Percentiles rank a stretch among this genome's conserved stretches.
These are phyloP conservation scores for Furcula furcula DNA, from an alignment of 2,888 invertebrate species.

Conservation along the genomic window DNA sequence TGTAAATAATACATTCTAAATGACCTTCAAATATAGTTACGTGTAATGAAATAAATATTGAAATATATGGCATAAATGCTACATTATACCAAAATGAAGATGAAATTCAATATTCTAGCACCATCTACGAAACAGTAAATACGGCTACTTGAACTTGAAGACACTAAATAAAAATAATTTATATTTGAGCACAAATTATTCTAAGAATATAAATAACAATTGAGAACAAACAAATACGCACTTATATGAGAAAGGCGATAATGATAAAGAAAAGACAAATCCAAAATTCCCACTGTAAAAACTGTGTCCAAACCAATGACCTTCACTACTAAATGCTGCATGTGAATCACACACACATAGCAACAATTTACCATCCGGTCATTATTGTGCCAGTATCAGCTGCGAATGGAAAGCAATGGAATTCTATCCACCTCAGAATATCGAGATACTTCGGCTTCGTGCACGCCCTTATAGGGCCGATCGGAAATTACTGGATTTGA, in stretches of 20 bases:
- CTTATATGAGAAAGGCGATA: neutral
- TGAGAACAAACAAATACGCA: neutral
- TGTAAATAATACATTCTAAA: slow-evolving; percentile 25
- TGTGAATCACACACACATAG: slow-evolving; percentile 16
- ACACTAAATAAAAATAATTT: no score
- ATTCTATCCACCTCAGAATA: slow-evolving; percentile 14
- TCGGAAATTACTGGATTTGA: slow-evolving; percentile 23
- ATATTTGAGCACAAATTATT: no score
- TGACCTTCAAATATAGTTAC: slow-evolving; percentile 22
- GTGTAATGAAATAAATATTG: slow-evolving; percentile 18
- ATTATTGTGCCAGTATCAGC: slow-evolving; percentile 24
- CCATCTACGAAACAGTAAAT: no score
- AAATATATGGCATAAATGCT: no score
- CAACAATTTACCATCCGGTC: slow-evolving; percentile 16
- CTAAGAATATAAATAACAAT: no score
- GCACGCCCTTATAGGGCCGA: slow-evolving; percentile 24
- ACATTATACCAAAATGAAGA: no score
- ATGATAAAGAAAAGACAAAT: no score
- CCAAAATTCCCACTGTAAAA: no score
- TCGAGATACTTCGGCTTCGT: slow-evolving; percentile 25
- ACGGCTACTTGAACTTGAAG: no score
- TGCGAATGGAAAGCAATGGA: slow-evolving; percentile 25
- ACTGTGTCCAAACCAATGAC: no score
- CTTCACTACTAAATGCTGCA: no score
- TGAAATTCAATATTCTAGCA: no score